A percentile compares a stretch with the other conserved stretches of the same genome.
phyloP scores from a whole-genome alignment of 2,888 invertebrate genomes.

The Ophion obscuratus region DNA sequence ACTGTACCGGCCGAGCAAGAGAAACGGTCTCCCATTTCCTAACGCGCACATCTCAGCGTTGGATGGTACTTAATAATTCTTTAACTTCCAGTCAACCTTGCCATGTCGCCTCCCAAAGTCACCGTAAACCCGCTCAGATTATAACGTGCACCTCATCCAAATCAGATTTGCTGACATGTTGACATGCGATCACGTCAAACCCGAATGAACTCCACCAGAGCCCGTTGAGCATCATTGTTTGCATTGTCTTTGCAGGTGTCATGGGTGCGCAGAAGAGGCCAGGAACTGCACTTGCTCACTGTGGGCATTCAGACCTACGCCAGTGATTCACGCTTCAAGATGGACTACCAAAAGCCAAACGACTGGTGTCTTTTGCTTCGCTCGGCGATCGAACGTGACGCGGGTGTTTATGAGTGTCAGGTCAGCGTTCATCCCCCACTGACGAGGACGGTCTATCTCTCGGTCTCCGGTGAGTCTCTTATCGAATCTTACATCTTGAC shows the following conservation, averaged over 20 bases:
- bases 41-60: constrained; percentile 27
- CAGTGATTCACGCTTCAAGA: constrained; percentile 87
- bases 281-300: constrained; percentile 80
- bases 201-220: not conserved
- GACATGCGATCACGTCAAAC: not conserved
- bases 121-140: no score
- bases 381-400: constrained; percentile 90
- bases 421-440: constrained; percentile 92
- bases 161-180: no score
- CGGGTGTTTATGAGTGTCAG: constrained; percentile 92
- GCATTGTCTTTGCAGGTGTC: constrained; percentile 76
- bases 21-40: constrained; percentile 23
- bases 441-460: constrained; percentile 88
- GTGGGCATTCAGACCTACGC: constrained; percentile 80
- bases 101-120: not conserved
- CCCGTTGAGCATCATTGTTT: not conserved
- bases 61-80: constrained; percentile 75
- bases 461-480: constrained; percentile 89
- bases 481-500: not conserved
- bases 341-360: constrained; percentile 90
- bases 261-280: constrained; percentile 81
- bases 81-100: constrained; percentile 73
- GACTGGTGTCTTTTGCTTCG: constrained; percentile 91
- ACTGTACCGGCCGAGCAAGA: constrained; percentile 20
- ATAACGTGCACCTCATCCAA: no score